Base-by-base conservation (phyloP, 2,888 invertebrate species). In the Drosophila nr. perissopoda region DNA sequence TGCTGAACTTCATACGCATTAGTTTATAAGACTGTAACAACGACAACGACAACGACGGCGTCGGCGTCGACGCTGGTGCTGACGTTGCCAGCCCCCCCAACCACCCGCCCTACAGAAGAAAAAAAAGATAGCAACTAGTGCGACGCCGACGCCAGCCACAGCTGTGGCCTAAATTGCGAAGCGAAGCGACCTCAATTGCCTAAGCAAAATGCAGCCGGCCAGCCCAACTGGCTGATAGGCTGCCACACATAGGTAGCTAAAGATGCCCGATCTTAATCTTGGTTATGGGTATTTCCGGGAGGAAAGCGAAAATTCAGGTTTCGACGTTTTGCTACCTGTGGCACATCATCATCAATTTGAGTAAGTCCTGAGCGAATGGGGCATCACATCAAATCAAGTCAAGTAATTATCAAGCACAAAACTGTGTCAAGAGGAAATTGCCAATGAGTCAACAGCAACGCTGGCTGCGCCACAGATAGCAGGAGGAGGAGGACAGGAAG, bases 1-100 rank as follows among this genome's bases (percentile, higher is more conserved):
- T 91, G 91, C 90, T 85, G 90, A 85, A 78, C 82, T 83, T 83
- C 85, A 82, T 76, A 84, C 76, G 80, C 83, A 84, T 89, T 89
- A 87, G 90, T 90, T 90, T 87, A 89, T 89, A 90, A 90, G 89
- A 75, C 77, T 62, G 73, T 69, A 61, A 58, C 52, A 29, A 27
- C 38, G 65, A 57, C 52, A 29, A 27, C 38, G 65, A 57, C 54
- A 65, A 31, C 71, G 51, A 8, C 31, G 66, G 34, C 51, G 52
- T 25, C 49, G 72, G 31, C 67, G 57, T 18, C 10, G 38, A 27
- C 65, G 21, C 16, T 48, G 70, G 13, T 51, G 36, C 21, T 36
- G 40, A 21, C 65, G 13, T 38, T 25, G 27, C 13, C 27, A 27
- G 27, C 25, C 45, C 21, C 16, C 16, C 34, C 0, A 6, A 8